Conservation (phyloP, 2,888 invertebrate genomes). For the Chymomyza amoena region DNA sequence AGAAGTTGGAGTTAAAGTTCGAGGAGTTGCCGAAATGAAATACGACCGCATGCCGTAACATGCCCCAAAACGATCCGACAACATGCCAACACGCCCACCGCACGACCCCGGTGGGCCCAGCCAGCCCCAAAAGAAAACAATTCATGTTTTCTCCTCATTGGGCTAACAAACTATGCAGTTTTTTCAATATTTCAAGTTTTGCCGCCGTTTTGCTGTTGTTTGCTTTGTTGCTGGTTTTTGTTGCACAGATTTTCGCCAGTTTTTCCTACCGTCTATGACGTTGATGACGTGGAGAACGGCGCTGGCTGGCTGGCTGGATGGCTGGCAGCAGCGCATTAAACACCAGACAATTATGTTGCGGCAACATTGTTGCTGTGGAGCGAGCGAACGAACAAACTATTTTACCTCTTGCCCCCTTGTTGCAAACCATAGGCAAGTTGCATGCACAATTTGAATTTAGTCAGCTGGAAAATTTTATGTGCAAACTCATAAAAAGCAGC, state of each 20-base stretch:
- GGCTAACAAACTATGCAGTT: conserved; percentile 25
- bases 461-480: conserved; percentile 51
- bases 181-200: conserved; percentile 6
- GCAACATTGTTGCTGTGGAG: conserved; percentile 53
- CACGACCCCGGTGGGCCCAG: not conserved
- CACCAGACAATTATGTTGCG: conserved; percentile 53
- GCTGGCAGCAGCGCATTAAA: conserved; percentile 46
- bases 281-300: not conserved
- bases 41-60: conserved; percentile 35
- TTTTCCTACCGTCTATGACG: not conserved
- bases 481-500: conserved; percentile 10
- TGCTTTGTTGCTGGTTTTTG: not conserved
- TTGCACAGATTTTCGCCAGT: not conserved
- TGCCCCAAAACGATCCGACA: conserved; percentile 41
- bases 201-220: conserved; percentile 6
- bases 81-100: conserved; percentile 22
- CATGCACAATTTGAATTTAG: conserved; percentile 61
- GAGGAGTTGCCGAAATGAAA: conserved; percentile 4
- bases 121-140: conserved; percentile 32
- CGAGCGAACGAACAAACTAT: conserved; percentile 26
- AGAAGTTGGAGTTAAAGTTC: conserved; percentile 13
- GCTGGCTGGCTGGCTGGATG: conserved; percentile 12
- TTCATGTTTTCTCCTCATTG: conserved; percentile 48
- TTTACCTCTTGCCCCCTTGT: conserved; percentile 26
- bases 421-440: conserved; percentile 12